Percentiles rank a stretch among this genome's conserved stretches.
Evolutionary conservation across 2,888 invertebrate species (phyloP).

Genomic region (Biston stratarius): DNA sequence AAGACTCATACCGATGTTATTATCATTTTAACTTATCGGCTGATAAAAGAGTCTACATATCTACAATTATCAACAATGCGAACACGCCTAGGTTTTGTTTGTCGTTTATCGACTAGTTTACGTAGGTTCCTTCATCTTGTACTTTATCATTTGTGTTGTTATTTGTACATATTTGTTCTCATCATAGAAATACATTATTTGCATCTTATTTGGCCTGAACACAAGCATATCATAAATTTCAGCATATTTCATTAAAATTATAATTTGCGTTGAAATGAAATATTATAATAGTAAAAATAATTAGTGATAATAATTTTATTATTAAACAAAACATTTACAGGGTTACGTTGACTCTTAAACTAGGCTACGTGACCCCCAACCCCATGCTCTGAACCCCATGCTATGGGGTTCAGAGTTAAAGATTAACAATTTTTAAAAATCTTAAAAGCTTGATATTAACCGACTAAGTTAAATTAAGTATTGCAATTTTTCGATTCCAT

Average conservation of each 20-base stretch:
- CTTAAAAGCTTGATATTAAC: too few species aligned
- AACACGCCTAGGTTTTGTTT: slow-evolving; percentile 41
- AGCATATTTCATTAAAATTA: not conserved
- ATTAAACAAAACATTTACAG: too few species aligned
- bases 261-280: not conserved
- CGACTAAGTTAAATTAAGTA: too few species aligned
- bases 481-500: too few species aligned
- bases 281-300: too few species aligned
- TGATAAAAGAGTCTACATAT: slow-evolving; percentile 47
- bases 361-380: too few species aligned
- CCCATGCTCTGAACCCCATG: too few species aligned
- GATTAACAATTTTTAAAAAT: too few species aligned
- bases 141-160: not conserved
- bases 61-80: slow-evolving; percentile 48
- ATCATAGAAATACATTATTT: not conserved
- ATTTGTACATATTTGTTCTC: slow-evolving; percentile 37
- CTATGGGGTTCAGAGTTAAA: too few species aligned
- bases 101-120: slow-evolving; percentile 30
- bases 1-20: slow-evolving; percentile 1
- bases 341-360: too few species aligned
- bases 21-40: slow-evolving; percentile 40
- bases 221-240: slow-evolving; percentile 2
- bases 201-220: not conserved
- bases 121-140: slow-evolving; percentile 19
- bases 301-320: too few species aligned